Evolutionary conservation across 2,888 invertebrate species (phyloP), one percentile per base, ranked within the genome.

Genomic region (Pherbina coryleti): DNA sequence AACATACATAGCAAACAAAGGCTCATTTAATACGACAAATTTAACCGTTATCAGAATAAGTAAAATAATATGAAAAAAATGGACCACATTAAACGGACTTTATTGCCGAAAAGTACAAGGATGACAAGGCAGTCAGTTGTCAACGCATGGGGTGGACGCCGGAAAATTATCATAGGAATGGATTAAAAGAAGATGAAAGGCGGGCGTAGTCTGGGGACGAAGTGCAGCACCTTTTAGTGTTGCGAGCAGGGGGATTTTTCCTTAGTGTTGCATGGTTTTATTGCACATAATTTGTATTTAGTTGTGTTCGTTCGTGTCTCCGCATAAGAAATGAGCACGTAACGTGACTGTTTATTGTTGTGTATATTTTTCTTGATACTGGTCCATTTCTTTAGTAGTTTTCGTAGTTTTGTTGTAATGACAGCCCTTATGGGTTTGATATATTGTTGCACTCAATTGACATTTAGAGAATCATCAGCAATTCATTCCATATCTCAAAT

Each of bases 281-380:
- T 60, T 60, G 44, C 14, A 44, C 44, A 44, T 44, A 44, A 44
- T 44, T 44, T 44, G 44, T 44, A 44, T 44, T 44, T 44, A 44
- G 44, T 44, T 44, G 44, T 25, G 57, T 84, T 84, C 84, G 84
- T 85, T 85, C 85, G 85, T 85, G 85, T 83, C 81, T 84, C 71
- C 79, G 85, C 85, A 85, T 85, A 85, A 85, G 82, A 84, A 85
- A 85, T 85, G 84, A 85, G 85, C 80, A 72, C 60, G 72, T 72
- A 34, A 72, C 25, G 11, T 25, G 57, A 60, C 57, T 22, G 57
- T 60, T 60, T 60, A 25, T 19, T 22, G 25, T 14, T 14, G 11
- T 25, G 14, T 28, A 14, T 25, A 11, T 60, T 60, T 25, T 25
- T 60, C 25, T 60, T 19, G 9, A 1, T 25, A 28, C 22, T 7